Evolutionary conservation across 2,113 vertebrate species (phyloP), one percentile per base, ranked within the genome.

Genomic region (Protobothrops flavoviridis): DNA sequence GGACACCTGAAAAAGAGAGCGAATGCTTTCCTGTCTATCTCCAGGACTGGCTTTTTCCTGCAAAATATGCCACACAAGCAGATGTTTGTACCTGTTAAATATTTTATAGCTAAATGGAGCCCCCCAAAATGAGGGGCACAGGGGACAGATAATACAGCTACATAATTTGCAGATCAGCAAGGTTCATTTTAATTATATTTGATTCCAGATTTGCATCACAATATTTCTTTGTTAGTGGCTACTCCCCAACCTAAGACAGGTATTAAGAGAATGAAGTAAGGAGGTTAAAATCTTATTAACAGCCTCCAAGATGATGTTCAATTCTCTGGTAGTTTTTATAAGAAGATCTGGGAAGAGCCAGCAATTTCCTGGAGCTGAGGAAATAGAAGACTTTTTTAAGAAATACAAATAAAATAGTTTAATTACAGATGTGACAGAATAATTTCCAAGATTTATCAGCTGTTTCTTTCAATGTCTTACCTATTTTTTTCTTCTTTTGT

Each of bases 231-330:
- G 91, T 85, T 85, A 92, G 91, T 2, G 43, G 91, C 91, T 92
- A 92, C 50, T 92, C 91, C 91, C 85, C 91, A 61, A 61, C 91
- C 91, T 91, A 91, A 87, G 91, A 85, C 85, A n/a, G 15, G 85
- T 43, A 92, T 92, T 92, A 92, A 87, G 85, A 87, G 85, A 87
- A 87, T 92, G 85, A 87, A 92, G 87, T 92, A 92, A 92, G 85
- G 55, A 57, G 86, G 85, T 61, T 61, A 59, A 92, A 92, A 87
- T 87, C 91, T 88, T 88, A 88, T 92, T 88, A 92, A 87, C 64
- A 64, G 87, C 74, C 85, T 59, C 85, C 21, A 57, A 92, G 91
- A 57, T 21, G 33, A 10, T 64, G n/a, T 45, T 39, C 64, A 92
- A 64, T 87, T 86, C 85, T 29, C 0, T 53, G 21, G 59, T 29